Conservation (phyloP, 2,888 invertebrate genomes). For the Platycheirus albimanus region DNA sequence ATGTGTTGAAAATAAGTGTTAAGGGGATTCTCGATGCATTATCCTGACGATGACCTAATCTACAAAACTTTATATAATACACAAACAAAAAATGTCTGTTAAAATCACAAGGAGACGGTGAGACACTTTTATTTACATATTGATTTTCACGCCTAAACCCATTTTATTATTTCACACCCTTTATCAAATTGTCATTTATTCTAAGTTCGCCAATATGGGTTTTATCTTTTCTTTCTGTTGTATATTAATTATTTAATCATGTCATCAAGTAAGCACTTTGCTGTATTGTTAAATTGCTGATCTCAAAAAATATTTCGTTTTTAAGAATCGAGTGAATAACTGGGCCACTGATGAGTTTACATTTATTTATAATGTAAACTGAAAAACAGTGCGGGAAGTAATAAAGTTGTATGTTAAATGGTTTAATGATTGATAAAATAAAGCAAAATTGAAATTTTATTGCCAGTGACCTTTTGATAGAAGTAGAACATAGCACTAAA, state of each 20-base stretch:
- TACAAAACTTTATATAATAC: conserved; percentile 29
- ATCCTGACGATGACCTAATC: conserved; percentile 66
- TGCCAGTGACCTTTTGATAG: background rate
- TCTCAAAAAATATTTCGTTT: background rate
- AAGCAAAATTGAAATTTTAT: background rate
- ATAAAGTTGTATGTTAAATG: too few species aligned
- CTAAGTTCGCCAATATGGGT: background rate
- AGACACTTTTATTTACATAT: conserved; percentile 49
- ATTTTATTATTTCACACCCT: too few species aligned
- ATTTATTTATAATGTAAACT: background rate
- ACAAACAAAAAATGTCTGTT: background rate
- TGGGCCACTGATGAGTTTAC: conserved; percentile 8
- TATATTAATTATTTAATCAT: background rate
- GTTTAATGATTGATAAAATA: background rate
- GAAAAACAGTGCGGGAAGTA: too few species aligned
- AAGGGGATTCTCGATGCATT: background rate
- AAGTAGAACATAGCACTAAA: too few species aligned
- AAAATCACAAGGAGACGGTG: conserved; percentile 25
- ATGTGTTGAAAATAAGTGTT: background rate
- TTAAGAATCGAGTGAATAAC: background rate
- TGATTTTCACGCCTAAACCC: conserved; percentile 30
- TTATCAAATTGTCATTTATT: conserved; percentile 7
- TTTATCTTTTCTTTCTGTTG: background rate
- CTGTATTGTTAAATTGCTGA: conserved; percentile 9
- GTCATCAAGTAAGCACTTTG: background rate